Percentiles rank a stretch among this genome's conserved stretches.
phyloP scores from a whole-genome alignment of 1,140 invertebrate genomes.

The Pristionchus pacificus region DNA sequence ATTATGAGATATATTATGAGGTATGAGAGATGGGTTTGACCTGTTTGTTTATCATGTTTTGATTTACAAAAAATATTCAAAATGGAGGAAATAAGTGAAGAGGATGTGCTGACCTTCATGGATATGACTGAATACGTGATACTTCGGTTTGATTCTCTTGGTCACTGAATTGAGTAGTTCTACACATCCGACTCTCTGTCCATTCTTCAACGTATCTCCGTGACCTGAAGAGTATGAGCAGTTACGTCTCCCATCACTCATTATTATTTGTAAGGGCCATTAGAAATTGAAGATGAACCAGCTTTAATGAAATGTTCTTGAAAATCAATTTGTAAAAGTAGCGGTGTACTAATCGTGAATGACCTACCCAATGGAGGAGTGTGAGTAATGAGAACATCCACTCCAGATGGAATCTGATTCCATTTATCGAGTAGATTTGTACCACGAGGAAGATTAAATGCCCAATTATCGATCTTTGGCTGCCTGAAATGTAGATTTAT shows the following conservation, averaged over 20 bases:
- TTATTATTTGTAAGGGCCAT: background rate
- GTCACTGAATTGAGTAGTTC: slow-evolving; percentile 76
- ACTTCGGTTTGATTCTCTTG: slow-evolving; percentile 74
- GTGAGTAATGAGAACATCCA: slow-evolving; percentile 77
- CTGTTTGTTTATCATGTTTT: too few species aligned
- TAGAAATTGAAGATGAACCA: slow-evolving; percentile 62
- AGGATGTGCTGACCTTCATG: slow-evolving; percentile 67
- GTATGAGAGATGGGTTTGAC: too few species aligned
- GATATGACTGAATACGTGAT: slow-evolving; percentile 82
- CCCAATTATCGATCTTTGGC: slow-evolving; percentile 76
- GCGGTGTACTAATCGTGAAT: too few species aligned
- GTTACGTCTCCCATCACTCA: slow-evolving; percentile 61
- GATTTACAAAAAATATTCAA: too few species aligned
- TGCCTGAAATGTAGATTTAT: slow-evolving; percentile 64
- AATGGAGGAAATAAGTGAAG: slow-evolving; percentile 6
- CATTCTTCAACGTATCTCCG: slow-evolving; percentile 57
- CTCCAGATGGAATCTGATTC: slow-evolving; percentile 72
- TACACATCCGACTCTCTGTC: slow-evolving; percentile 75
- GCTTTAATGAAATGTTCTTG: too few species aligned
- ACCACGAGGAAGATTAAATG: slow-evolving; percentile 73
- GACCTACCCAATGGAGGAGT: slow-evolving; percentile 71
- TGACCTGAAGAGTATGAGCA: slow-evolving; percentile 43
- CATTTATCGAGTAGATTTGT: slow-evolving; percentile 71
- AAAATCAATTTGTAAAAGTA: too few species aligned
- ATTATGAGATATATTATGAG: slow-evolving; percentile 7